Base-by-base conservation (phyloP, 2,888 invertebrate species). In the Muschampia plurimacula region DNA sequence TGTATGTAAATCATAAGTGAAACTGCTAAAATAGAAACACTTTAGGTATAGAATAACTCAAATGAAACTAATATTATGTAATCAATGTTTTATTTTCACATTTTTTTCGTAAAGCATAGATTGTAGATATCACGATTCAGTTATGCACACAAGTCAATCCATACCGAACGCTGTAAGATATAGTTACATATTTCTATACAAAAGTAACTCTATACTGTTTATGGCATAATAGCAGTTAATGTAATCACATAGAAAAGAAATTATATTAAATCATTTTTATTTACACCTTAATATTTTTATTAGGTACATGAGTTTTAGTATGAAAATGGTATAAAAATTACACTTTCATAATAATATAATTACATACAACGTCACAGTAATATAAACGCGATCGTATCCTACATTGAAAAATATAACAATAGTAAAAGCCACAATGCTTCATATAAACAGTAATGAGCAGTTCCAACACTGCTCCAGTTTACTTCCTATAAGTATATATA, bases 261-360 rank as follows among this genome's bases (percentile, higher is more conserved):
- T 90, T 89, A 91, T 89, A 91, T 89, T 92, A 90, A 57, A 90
- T 90, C 88, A 89, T 90, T 90, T 85, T 81, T 83, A 88, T 93
- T 93, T 93, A 93, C 93, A 94, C 85, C 86, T 92, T 91, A 87
- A 85, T 86, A 89, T 83, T 87, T 87, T 88, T 89, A 89, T 90
- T 91, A 93, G 93, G 91, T 93, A 94, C 92, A 93, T 86, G 90
- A 93, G 90, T 91, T 92, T 91, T 85, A 84, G 91, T 94, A 93
- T 91, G 93, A 93, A 94, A 93, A 92, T 90, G 88, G 94, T 94
- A 94, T 92, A 93, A 94, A 94, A 93, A 93, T 93, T 93, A 93
- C 93, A 92, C 88, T 92, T 93, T 86, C 89, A 93, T 92, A 90
- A 77, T 85, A 84, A 87, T 90, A 84, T 80, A 83, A 72, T 85